A percentile compares a stretch with the other conserved stretches of the same genome.
phyloP scores from a whole-genome alignment of 2,797 vertebrate species.

The Scolopax bukidnonensis region DNA sequence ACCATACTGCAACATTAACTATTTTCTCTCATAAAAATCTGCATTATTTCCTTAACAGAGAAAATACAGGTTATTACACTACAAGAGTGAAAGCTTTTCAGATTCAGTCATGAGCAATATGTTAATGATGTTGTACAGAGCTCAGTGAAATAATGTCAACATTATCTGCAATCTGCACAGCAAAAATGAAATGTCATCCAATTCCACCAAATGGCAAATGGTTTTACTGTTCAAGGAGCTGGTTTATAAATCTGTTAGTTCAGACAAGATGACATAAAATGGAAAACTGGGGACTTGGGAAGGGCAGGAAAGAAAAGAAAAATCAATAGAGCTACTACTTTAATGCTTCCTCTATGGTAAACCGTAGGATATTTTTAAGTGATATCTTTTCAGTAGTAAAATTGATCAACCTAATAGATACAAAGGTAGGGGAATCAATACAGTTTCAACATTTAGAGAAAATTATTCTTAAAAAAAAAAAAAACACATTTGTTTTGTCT shows the following conservation, averaged over 20 bases:
- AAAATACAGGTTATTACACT: slow-evolving; percentile 66
- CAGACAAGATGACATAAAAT: slow-evolving; percentile 46
- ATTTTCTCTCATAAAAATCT: slow-evolving; percentile 55
- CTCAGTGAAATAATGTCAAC: slow-evolving; percentile 80
- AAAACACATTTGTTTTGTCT: neutral
- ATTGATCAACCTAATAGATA: neutral
- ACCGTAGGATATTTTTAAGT: neutral
- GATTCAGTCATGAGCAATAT: slow-evolving; percentile 75
- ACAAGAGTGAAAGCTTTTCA: slow-evolving; percentile 69
- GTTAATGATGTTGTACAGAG: slow-evolving; percentile 74
- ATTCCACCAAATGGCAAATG: slow-evolving; percentile 82
- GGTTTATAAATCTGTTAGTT: slow-evolving; percentile 74
- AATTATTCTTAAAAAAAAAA: neutral
- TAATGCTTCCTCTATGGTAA: neutral
- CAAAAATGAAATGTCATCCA: slow-evolving; percentile 85
- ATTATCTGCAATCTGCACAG: slow-evolving; percentile 80
- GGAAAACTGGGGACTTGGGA: slow-evolving; percentile 9
- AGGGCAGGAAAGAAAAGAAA: neutral
- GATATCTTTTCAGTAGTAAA: slow-evolving; percentile 4
- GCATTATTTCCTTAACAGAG: slow-evolving; percentile 25
- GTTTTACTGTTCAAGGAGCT: slow-evolving; percentile 71
- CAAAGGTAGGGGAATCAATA: slow-evolving; percentile 9
- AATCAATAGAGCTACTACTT: neutral
- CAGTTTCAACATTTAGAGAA: neutral
- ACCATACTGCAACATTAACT: slow-evolving; percentile 10